A percentile compares a stretch with the other conserved stretches of the same genome.
phyloP scores from a whole-genome alignment of 2,113 vertebrate species.

The Pagrus major region DNA sequence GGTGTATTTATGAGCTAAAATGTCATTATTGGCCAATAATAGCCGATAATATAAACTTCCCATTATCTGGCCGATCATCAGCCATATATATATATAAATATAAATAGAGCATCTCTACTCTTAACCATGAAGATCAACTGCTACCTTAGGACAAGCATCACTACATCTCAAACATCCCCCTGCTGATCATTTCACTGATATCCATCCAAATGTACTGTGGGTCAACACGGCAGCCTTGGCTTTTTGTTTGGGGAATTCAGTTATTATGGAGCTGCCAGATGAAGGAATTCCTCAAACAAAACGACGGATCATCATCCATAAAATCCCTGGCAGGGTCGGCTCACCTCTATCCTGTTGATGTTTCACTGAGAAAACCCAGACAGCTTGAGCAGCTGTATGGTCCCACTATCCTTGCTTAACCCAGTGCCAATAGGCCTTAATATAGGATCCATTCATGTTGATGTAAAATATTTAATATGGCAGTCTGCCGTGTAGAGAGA shows the following conservation, averaged over 20 bases:
- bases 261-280: not conserved
- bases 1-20: too few relatives aligned
- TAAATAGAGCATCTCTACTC: too few relatives aligned
- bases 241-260: not conserved
- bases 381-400: not conserved
- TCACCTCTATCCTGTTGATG: slow-evolving; percentile 20
- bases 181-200: not conserved
- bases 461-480: slow-evolving; percentile 55
- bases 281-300: not conserved
- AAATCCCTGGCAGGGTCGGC: not conserved
- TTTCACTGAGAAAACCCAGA: slow-evolving; percentile 6
- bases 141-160: not conserved
- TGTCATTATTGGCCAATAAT: too few relatives aligned
- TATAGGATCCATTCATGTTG: slow-evolving; percentile 19
- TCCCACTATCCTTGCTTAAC: not conserved
- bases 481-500: slow-evolving; percentile 36
- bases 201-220: not conserved
- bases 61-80: too few relatives aligned
- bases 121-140: not conserved
- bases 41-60: too few relatives aligned
- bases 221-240: not conserved
- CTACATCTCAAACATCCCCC: not conserved
- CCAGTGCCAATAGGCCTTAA: slow-evolving; percentile 3
- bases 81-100: too few relatives aligned
- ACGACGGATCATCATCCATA: not conserved